A percentile compares a stretch with the other conserved stretches of the same genome.
These are phyloP conservation scores for Lepidocyrtinus sp. DNA, from an alignment of 2,888 invertebrate species.

Conservation along the genomic window DNA sequence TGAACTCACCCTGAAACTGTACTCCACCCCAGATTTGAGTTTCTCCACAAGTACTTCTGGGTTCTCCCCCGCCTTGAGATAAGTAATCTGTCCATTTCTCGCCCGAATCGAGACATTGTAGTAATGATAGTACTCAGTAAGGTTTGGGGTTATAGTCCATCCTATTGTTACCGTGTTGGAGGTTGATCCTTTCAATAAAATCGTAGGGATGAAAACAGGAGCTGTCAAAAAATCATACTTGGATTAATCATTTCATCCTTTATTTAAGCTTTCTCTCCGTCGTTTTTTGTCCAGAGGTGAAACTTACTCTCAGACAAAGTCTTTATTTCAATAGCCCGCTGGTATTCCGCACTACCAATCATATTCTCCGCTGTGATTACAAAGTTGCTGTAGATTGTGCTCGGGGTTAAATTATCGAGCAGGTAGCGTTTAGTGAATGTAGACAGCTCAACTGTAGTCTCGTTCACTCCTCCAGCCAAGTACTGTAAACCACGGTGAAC, in stretches of 20 bases:
- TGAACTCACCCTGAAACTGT: conserved; percentile 82
- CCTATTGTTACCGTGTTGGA: conserved; percentile 85
- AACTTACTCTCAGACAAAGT: conserved; percentile 77
- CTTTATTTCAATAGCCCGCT: conserved; percentile 75
- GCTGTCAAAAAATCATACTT: too few species aligned
- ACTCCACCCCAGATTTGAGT: conserved; percentile 84
- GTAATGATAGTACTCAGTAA: conserved; percentile 65
- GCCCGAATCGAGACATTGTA: conserved; percentile 60
- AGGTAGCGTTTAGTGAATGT: conserved; percentile 72
- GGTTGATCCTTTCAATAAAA: conserved; percentile 81
- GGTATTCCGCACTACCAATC: conserved; percentile 77
- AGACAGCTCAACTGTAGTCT: conserved; percentile 32
- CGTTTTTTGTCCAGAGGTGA: not conserved
- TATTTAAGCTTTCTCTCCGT: too few species aligned
- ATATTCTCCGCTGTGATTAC: conserved; percentile 80
- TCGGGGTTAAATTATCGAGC: conserved; percentile 78
- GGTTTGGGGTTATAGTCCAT: conserved; percentile 76
- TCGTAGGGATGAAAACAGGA: conserved; percentile 84
- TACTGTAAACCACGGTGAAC: conserved; percentile 40
- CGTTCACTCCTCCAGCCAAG: conserved; percentile 19
- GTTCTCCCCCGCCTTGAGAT: conserved; percentile 73
- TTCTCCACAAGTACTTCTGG: conserved; percentile 83
- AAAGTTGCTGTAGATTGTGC: conserved; percentile 79
- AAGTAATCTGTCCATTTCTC: conserved; percentile 25
- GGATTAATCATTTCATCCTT: too few species aligned